These are phyloP conservation scores for Heliconius cydno DNA, from an alignment of 2,888 invertebrate species.

Conservation along the genomic window DNA sequence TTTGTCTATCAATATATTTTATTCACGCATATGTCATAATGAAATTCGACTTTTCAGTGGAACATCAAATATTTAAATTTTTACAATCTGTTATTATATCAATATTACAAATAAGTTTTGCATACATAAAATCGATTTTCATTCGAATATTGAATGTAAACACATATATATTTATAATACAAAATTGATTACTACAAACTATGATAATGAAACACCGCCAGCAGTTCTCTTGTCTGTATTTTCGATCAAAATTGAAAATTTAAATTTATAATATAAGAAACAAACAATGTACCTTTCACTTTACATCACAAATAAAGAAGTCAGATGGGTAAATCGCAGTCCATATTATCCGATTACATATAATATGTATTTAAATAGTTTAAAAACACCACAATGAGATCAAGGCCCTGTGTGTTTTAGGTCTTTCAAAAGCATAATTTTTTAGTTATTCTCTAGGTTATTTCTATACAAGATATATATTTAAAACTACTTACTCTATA, in stretches of 20 bases:
- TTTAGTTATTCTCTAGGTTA: conserved; percentile 70
- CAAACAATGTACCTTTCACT: conserved; percentile 37
- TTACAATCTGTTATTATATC: conserved; percentile 25
- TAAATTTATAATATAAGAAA: conserved; percentile 28
- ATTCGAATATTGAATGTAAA: conserved; percentile 27
- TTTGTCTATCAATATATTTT: conserved; percentile 46
- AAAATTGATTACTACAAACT: conserved; percentile 44
- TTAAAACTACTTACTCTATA: conserved; percentile 80
- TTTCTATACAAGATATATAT: conserved; percentile 76
- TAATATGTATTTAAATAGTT: conserved; percentile 59
- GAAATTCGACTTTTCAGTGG: conserved; percentile 22
- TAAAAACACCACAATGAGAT: conserved; percentile 74
- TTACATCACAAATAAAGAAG: conserved; percentile 44
- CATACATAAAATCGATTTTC: conserved; percentile 23
- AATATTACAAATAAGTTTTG: conserved; percentile 16
- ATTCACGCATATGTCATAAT: conserved; percentile 51
- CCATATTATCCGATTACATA: conserved; percentile 55
- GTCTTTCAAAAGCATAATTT: conserved; percentile 67
- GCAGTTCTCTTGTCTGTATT: conserved; percentile 58
- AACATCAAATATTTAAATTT: conserved; percentile 32
- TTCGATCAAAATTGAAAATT: conserved; percentile 33
- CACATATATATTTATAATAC: conserved; percentile 51
- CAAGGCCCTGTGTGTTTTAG: conserved; percentile 67
- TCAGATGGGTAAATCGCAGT: conserved; percentile 57
- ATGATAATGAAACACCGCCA: conserved; percentile 64